These are phyloP conservation scores for Pangasius sanitwongsei DNA, from an alignment of 2,797 vertebrate species.

Conservation along the genomic window DNA sequence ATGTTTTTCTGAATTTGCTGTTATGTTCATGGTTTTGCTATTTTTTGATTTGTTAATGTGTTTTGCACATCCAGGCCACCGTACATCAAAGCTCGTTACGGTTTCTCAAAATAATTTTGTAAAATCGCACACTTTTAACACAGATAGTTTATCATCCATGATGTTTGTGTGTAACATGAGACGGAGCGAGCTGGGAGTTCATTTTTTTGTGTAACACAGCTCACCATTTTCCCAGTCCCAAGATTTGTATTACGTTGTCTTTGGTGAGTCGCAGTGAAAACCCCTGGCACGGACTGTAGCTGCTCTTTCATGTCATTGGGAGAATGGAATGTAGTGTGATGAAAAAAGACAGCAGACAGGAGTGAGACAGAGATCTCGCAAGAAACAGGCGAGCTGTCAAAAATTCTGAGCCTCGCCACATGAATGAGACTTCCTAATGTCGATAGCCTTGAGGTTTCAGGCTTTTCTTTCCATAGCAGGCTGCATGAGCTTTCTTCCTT, in stretches of 20 bases:
- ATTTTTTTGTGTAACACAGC: too few species aligned
- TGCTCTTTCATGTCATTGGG: conserved; percentile 47
- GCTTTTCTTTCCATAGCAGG: conserved; percentile 42
- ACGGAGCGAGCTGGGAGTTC: neutral
- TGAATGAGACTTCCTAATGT: conserved; percentile 58
- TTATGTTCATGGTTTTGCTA: neutral
- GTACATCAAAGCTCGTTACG: neutral
- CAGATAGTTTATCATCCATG: neutral
- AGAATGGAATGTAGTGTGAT: conserved; percentile 44
- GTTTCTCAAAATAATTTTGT: too few species aligned
- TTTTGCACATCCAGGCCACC: neutral
- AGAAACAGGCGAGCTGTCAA: conserved; percentile 49
- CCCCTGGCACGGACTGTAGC: conserved; percentile 29
- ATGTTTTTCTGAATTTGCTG: neutral
- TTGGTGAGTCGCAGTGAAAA: conserved; percentile 27
- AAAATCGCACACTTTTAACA: neutral
- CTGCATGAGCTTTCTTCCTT: conserved; percentile 35
- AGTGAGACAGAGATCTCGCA: conserved; percentile 29
- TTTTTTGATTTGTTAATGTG: neutral
- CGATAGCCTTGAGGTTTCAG: conserved; percentile 55
- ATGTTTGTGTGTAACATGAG: neutral
- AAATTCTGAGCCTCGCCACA: conserved; percentile 50
- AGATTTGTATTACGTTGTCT: conserved; percentile 37
- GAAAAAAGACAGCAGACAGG: conserved; percentile 47
- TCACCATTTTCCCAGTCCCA: conserved; percentile 19